phyloP scores from a whole-genome alignment of 2,888 invertebrate species.

The Cataglyphis albicans region DNA sequence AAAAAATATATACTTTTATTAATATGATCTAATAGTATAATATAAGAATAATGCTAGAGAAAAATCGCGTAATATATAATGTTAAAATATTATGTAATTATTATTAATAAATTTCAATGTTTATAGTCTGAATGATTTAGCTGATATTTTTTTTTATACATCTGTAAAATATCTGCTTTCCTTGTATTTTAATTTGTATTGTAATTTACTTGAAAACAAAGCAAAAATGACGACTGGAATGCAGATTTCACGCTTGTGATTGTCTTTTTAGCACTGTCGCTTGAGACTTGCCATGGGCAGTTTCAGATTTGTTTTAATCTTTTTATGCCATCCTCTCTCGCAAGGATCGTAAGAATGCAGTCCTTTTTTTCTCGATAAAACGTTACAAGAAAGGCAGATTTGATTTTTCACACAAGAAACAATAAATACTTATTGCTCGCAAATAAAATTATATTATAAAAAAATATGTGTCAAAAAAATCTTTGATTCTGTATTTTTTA shows the following conservation, averaged over 20 bases:
- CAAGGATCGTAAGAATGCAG: neutral
- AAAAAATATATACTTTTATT: neutral
- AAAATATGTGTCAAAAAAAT: neutral
- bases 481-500: neutral
- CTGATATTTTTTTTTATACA: neutral
- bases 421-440: neutral
- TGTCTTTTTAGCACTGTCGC: neutral
- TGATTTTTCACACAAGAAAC: neutral
- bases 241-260: neutral
- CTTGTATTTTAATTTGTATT: neutral
- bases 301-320: neutral
- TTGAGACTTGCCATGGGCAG: neutral
- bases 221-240: neutral
- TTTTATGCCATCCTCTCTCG: neutral
- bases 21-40: neutral
- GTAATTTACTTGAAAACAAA: neutral
- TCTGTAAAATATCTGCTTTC: neutral
- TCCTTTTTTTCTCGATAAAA: neutral
- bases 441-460: neutral
- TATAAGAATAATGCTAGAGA: neutral
- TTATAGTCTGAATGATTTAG: neutral
- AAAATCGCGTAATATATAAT: neutral
- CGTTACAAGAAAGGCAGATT: neutral
- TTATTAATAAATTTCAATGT: neutral
- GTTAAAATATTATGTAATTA: neutral